These are phyloP conservation scores for Automeris io DNA, from an alignment of 2,888 invertebrate genomes.

Conservation along the genomic window DNA sequence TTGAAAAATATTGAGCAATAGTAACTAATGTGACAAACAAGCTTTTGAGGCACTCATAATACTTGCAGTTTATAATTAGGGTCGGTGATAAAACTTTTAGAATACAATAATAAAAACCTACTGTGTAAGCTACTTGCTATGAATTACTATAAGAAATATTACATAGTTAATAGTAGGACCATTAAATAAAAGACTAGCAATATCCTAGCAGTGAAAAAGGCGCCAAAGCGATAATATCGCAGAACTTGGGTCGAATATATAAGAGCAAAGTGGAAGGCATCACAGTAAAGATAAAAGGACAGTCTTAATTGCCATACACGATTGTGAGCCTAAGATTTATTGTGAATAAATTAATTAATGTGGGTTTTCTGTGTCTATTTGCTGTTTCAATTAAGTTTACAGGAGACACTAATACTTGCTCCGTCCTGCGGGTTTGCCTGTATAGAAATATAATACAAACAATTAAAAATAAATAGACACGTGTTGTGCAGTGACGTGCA, in stretches of 20 bases:
- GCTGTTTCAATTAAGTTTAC: slow-evolving; percentile 28
- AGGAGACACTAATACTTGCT: slow-evolving; percentile 14
- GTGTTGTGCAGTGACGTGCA: too few relatives aligned
- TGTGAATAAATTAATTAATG: slow-evolving; percentile 51
- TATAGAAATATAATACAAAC: too few relatives aligned
- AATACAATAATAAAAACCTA: too few relatives aligned
- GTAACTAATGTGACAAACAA: too few relatives aligned
- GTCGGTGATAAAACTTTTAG: too few relatives aligned
- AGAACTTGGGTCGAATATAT: not conserved
- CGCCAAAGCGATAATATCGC: slow-evolving; percentile 7
- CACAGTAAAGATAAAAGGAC: slow-evolving; percentile 36
- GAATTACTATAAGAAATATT: not conserved
- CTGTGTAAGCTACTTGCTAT: too few relatives aligned
- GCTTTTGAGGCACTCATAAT: too few relatives aligned
- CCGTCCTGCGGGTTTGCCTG: too few relatives aligned
- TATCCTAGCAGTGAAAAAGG: slow-evolving; percentile 6
- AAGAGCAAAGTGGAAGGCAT: slow-evolving; percentile 16
- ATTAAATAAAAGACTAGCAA: not conserved
- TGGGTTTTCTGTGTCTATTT: slow-evolving; percentile 12
- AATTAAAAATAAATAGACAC: too few relatives aligned
- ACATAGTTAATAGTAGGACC: not conserved
- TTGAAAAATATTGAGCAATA: too few relatives aligned
- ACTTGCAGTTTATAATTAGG: too few relatives aligned
- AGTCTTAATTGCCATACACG: slow-evolving; percentile 45
- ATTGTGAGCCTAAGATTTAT: slow-evolving; percentile 39